Evolutionary conservation across 2,113 vertebrate genomes (phyloP).

Genomic region (Chionis minor): DNA sequence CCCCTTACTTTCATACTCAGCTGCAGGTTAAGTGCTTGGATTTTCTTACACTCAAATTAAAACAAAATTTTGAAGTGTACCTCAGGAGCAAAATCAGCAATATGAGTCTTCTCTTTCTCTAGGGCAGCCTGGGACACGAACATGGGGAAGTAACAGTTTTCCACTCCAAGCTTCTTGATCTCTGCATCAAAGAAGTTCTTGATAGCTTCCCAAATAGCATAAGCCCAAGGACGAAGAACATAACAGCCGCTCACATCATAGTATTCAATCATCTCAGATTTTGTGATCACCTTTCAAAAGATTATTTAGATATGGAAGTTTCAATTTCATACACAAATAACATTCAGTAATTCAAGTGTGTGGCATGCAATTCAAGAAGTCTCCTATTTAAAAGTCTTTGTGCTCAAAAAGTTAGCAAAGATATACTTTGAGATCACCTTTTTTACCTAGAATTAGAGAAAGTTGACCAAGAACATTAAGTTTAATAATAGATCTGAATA

Average conservation of each 20-base stretch:
- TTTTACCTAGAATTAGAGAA: background rate
- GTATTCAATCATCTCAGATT: conserved; percentile 98
- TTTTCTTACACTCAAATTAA: background rate
- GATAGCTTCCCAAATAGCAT: conserved; percentile 92
- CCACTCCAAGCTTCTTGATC: conserved; percentile 95
- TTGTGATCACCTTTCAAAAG: conserved; percentile 92
- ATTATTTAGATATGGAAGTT: background rate
- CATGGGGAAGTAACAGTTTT: conserved; percentile 99
- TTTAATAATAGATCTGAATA: background rate
- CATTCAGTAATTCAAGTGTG: background rate
- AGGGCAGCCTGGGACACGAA: conserved; percentile 95
- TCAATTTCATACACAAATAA: background rate
- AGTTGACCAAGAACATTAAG: background rate
- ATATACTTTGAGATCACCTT: background rate
- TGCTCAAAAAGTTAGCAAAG: background rate
- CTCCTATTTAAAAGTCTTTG: background rate
- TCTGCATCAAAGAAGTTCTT: conserved; percentile 91
- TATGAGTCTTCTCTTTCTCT: conserved; percentile 92
- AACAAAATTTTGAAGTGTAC: conserved; percentile 62
- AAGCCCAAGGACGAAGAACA: conserved; percentile 94
- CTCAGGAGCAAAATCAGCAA: conserved; percentile 97
- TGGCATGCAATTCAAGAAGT: background rate
- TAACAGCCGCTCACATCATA: conserved; percentile 98
- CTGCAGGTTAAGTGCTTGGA: background rate
- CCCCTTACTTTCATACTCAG: background rate